Evolutionary conservation across 2,113 vertebrate genomes (phyloP).

Genomic region (Trogon melanurus): DNA sequence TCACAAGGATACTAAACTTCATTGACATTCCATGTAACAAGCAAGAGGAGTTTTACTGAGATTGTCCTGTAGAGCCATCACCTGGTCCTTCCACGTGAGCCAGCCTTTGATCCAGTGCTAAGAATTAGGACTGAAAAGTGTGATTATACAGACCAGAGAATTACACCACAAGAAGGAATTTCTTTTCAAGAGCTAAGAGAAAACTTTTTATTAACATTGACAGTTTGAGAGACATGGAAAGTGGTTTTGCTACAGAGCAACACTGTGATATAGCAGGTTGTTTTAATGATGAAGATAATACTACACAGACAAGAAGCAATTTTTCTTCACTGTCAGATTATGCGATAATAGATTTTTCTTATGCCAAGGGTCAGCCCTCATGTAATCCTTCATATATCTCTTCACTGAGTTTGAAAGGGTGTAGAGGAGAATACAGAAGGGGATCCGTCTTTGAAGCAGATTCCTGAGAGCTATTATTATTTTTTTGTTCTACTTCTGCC

Average conservation of each 20-base stretch:
- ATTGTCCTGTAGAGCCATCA: not conserved
- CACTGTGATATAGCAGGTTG: not conserved
- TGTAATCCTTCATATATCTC: not conserved
- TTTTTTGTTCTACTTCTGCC: not conserved
- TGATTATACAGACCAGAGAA: not conserved
- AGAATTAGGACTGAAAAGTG: not conserved
- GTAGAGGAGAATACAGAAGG: not conserved
- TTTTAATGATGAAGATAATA: not conserved
- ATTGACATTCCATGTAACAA: not conserved
- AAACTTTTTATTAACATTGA: not conserved
- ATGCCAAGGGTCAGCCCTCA: not conserved
- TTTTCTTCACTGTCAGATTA: not conserved
- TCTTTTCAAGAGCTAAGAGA: not conserved
- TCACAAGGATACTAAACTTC: not conserved
- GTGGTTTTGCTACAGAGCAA: not conserved
- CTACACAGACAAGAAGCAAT: not conserved
- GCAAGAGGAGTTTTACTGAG: not conserved
- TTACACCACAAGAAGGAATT: not conserved
- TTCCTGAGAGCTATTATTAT: not conserved
- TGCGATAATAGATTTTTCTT: not conserved
- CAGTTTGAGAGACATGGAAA: not conserved
- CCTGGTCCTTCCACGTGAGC: not conserved
- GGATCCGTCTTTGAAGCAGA: not conserved
- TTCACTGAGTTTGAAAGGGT: not conserved
- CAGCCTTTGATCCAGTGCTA: not conserved